Base-by-base conservation (phyloP, 2,113 vertebrate genomes). In the Colius striatus region DNA sequence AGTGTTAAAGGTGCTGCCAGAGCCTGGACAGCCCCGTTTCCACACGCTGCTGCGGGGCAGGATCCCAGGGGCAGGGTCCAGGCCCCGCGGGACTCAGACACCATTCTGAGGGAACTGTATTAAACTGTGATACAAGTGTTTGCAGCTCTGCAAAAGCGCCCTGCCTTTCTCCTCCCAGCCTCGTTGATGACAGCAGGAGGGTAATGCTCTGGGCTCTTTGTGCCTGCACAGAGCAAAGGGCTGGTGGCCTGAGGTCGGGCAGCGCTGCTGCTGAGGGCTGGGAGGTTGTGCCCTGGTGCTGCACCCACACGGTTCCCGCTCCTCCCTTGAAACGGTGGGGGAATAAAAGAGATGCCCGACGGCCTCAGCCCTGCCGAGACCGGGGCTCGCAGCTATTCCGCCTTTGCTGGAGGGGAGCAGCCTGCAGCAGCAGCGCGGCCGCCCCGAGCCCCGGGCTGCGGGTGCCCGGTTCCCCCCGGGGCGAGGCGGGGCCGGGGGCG, bases 401-500 rank as follows among this genome's bases (percentile, higher is more conserved):
- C 41, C 34, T 21, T 13, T 1, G 34, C 77, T 21, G 7, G 9
- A 2, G 38, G 61, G 43, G 29, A 51, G n/a, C 23, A 0, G 5
- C 23, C 17, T 6, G 27, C 54, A 32, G 38, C 80, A 22, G 60
- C 74, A 13, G 55, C 1, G 21, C 79, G 8, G 53, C 41, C 34
- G 26, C 1, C 53, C 3, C 2, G 3, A 36, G 55, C 57, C 0
- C 23, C 11, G 34, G 87, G 17, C 6, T 13, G 66, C 8, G 6
- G 25, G 53, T n/a, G 50, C 71, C 53, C 65, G 26, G 45, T 43
- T 53, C 4, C 75, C 58, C 76, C 53, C 85, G 71, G 75, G 84
- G 58, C 11, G 51, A 78, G 91, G 94, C 77, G 93, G 94, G 19
- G 77, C 57, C 0, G 15, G 90, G 38, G 92, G 95, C 92, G 92